These are phyloP conservation scores for Conchocele bisecta DNA, from an alignment of 2,888 invertebrate species.

Conservation along the genomic window DNA sequence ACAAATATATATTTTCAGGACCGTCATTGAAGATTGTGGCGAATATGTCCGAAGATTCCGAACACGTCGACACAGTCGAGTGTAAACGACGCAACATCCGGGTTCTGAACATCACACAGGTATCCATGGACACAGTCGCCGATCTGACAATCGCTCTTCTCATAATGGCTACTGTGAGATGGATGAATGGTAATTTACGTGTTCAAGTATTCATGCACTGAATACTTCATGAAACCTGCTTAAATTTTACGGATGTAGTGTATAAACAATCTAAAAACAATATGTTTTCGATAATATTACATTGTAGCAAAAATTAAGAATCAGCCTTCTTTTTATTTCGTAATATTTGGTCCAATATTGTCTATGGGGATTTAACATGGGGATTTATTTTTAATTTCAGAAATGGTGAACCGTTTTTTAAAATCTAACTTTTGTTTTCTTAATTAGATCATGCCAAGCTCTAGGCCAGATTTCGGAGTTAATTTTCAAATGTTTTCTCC, in stretches of 20 bases:
- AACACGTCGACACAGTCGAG: constrained; percentile 91
- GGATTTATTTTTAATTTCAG: too few relatives aligned
- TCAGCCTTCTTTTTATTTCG: too few relatives aligned
- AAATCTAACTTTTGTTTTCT: too few relatives aligned
- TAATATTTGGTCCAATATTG: too few relatives aligned
- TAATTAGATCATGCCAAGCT: too few relatives aligned
- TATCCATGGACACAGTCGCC: constrained; percentile 88
- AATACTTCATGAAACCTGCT: background rate
- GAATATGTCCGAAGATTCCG: constrained; percentile 95
- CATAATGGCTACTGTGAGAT: constrained; percentile 86
- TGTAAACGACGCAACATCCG: constrained; percentile 88
- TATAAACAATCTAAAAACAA: background rate
- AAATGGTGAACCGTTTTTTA: too few relatives aligned
- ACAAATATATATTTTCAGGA: constrained; percentile 83
- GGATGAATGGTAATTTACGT: constrained; percentile 28
- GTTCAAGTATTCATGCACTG: background rate
- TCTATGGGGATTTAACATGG: too few relatives aligned
- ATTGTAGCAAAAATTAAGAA: too few relatives aligned
- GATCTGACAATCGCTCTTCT: constrained; percentile 93
- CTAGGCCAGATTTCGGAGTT: too few relatives aligned
- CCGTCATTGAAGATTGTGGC: constrained; percentile 90
- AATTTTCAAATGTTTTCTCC: too few relatives aligned
- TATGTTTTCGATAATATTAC: too few relatives aligned
- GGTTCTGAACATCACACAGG: constrained; percentile 83
- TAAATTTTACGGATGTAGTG: background rate